phyloP scores from a whole-genome alignment of 1,140 invertebrate species.

The Hylyphantes graminicola region DNA sequence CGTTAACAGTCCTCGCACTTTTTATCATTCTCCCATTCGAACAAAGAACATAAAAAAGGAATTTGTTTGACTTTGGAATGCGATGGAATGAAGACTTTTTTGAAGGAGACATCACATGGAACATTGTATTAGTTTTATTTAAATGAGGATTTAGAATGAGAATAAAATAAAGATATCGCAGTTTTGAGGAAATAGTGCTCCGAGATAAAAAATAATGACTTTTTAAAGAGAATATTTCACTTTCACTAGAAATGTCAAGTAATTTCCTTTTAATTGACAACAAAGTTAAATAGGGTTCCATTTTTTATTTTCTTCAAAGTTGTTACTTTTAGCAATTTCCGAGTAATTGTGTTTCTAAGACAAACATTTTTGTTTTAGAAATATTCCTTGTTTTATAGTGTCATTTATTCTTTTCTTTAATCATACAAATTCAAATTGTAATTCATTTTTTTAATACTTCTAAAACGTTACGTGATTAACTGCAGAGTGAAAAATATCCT shows the following conservation, averaged over 20 bases:
- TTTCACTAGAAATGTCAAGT: slow-evolving; percentile 26
- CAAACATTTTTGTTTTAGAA: no score
- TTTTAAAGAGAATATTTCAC: slow-evolving; percentile 20
- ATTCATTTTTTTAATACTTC: no score
- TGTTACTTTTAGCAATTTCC: no score
- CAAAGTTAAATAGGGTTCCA: background rate
- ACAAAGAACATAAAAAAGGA: slow-evolving; percentile 32
- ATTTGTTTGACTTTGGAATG: slow-evolving; percentile 43
- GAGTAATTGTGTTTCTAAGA: no score
- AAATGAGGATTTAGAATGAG: slow-evolving; percentile 39
- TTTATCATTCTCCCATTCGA: slow-evolving; percentile 23
- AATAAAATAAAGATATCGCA: slow-evolving; percentile 16
- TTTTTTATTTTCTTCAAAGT: no score
- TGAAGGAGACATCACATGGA: background rate
- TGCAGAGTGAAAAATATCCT: no score
- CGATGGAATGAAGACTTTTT: background rate
- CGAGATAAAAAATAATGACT: background rate
- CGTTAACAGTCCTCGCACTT: slow-evolving; percentile 33
- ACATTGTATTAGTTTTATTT: slow-evolving; percentile 33
- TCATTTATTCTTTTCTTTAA: no score
- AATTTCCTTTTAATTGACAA: slow-evolving; percentile 44
- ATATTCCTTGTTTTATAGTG: no score
- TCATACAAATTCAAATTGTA: no score
- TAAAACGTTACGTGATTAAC: no score
- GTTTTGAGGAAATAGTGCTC: slow-evolving; percentile 9